phyloP scores from a whole-genome alignment of 2,797 vertebrate species.

The Gallinago nigripennis region DNA sequence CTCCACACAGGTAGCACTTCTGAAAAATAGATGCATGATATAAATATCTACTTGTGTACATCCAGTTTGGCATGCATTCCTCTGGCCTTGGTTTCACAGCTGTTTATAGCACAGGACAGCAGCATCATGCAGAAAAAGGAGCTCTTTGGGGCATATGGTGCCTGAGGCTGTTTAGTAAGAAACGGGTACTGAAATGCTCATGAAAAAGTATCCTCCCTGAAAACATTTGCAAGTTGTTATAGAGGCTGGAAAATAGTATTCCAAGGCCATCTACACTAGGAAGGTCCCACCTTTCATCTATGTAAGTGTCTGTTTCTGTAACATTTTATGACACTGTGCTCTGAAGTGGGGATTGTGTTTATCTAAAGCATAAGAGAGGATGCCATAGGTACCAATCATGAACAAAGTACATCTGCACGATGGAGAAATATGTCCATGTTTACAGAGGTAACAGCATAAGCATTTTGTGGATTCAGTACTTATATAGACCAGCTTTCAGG shows the following conservation, averaged over 20 bases:
- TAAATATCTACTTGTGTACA: not conserved
- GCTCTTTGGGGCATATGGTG: fast-evolving
- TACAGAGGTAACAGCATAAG: not conserved
- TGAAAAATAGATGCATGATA: not conserved
- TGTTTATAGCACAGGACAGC: not conserved
- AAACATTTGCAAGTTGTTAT: not conserved
- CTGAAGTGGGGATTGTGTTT: not conserved
- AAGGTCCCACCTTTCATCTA: not conserved
- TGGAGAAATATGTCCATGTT: not conserved
- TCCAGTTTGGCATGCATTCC: fast-evolving
- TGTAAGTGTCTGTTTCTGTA: not conserved
- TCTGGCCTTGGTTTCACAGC: not conserved
- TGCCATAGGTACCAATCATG: not conserved
- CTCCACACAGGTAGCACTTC: not conserved
- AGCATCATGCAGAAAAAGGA: not conserved
- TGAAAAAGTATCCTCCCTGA: not conserved
- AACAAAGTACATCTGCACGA: not conserved
- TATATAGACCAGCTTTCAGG: not conserved
- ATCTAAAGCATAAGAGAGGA: not conserved
- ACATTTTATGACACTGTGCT: not conserved
- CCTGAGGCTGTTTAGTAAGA: not conserved
- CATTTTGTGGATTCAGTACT: not conserved
- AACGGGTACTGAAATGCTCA: not conserved
- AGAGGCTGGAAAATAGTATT: not conserved
- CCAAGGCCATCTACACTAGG: not conserved